Base-by-base conservation (phyloP, 2,888 invertebrate species). In the Scelioninae gen. 2 region DNA sequence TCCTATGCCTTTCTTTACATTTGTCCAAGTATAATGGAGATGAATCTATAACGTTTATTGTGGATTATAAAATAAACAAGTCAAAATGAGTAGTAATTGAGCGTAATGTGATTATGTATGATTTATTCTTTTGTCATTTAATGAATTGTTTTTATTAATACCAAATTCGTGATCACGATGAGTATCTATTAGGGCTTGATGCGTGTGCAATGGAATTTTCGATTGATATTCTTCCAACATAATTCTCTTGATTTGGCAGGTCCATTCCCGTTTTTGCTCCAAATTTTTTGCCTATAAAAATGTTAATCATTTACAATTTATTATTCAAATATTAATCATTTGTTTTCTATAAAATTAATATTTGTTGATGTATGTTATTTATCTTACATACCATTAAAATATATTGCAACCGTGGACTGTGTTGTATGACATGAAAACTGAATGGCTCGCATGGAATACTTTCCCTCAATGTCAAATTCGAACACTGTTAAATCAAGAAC, bases 401-500 rank as follows among this genome's bases (percentile, higher is more conserved):
- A 82, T 96, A 95, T 87, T 97, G 96, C 65, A 93, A 89, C 68
- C 95, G 90, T 71, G 97, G 97, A 88, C 96, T 96, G 88, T 98
- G 97, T 43, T 97, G 97, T 82, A 98, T 94, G 79, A 97, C 95
- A 88, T 97, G 97, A 88, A 98, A 98, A 82, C 96, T 96, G 53
- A 96, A 90, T 35, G 97, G 95, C 80, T 97, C 97, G 15, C 96
- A 96, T 58, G 95, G 92, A 80, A 98, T 94, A 81, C 96, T 95
- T 85, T 98, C 98, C 79, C 97, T 96, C 73, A 98, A 87, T 97
- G 98, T 98, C 88, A 98, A 90, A 88, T 97, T 97, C 81, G 96
- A 96, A 88, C 97, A 97, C 97, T 98, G 25, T 6, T 6, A 25
- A 25, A n/a, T n/a, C n/a, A n/a, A n/a, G n/a, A n/a, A n/a, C n/a